Base-by-base conservation (phyloP, 1,140 invertebrate genomes). In the Arion vulgaris region DNA sequence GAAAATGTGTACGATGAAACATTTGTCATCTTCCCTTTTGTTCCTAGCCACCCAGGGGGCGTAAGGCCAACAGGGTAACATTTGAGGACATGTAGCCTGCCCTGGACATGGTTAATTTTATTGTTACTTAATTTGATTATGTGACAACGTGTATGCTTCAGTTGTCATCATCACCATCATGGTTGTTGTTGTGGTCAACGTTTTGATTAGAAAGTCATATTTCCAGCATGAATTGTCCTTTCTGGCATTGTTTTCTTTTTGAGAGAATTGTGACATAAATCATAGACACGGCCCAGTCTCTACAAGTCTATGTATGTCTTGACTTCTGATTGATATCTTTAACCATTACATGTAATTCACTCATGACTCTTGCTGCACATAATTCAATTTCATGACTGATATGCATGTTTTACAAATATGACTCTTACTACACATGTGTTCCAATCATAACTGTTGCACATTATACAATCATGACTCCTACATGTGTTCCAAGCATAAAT, bases 11-110 rank as follows among this genome's bases (percentile, higher is more conserved):
- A n/a, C n/a, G n/a, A n/a, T n/a, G n/a, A n/a, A 57, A n/a, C 53
- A 57, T 9, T 23, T 23, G 53, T 19, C 53, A 57, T 57, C 53
- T 38, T 26, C 23, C 57, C 26, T 69, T 36, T 26, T 45, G 13
- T 62, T 23, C 45, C 19, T 74, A 81, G 80, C 80, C 80, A 74
- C 80, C 80, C 13, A 73, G 45, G 72, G 80, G 80, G 80, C 80
- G 80, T 73, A 81, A 62, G 71, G 80, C 80, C 80, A 81, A 81
- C 71, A 36, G 80, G 80, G 80, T 81, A 81, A 81, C 32, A 81
- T 81, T 81, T 81, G 69, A 81, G n/a, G 80, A 81, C 45, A 36
- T 81, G 69, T 81, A 81, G 45, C 36, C 7, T 76, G n/a, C 71
- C 41, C 71, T 73, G 39, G 71, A n/a, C 1, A 41, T 39, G n/a